Conservation (phyloP, 2,113 vertebrate species). For the Cyprinus carpio region DNA sequence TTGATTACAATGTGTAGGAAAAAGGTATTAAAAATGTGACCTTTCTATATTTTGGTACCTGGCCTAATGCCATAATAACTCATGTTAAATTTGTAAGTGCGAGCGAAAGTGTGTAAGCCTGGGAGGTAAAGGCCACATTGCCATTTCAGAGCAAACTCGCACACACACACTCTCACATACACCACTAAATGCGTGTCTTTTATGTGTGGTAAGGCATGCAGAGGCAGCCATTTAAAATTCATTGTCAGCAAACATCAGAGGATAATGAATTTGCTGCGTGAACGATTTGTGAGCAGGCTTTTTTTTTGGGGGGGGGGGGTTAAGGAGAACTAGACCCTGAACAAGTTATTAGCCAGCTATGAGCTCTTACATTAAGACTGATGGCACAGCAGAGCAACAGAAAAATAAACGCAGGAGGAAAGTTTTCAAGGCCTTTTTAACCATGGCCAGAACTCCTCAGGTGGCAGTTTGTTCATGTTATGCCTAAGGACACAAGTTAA, state of each 20-base stretch:
- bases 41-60: conserved; percentile 79
- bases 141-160: conserved; percentile 47
- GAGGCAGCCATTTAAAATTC: conserved; percentile 59
- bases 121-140: conserved; percentile 69
- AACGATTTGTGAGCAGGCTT: conserved; percentile 44
- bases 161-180: background rate
- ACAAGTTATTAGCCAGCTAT: conserved; percentile 53
- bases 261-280: conserved; percentile 58
- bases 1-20: conserved; percentile 77
- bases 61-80: conserved; percentile 80
- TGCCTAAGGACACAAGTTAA: background rate
- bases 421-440: conserved; percentile 15
- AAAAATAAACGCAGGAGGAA: background rate
- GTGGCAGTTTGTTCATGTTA: background rate
- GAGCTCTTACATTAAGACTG: conserved; percentile 48
- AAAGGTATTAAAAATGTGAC: conserved; percentile 89
- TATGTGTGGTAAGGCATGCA: conserved; percentile 53
- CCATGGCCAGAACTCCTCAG: conserved; percentile 1
- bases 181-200: conserved; percentile 51
- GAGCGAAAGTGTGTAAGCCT: conserved; percentile 77
- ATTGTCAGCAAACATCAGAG: conserved; percentile 58
- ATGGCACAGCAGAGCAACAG: conserved; percentile 29
- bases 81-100: conserved; percentile 78
- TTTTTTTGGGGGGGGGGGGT: conserved; percentile 46
- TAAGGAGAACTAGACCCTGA: conserved; percentile 44